Evolutionary conservation across 2,888 invertebrate genomes (phyloP).

Genomic region (Lithosia quadra): DNA sequence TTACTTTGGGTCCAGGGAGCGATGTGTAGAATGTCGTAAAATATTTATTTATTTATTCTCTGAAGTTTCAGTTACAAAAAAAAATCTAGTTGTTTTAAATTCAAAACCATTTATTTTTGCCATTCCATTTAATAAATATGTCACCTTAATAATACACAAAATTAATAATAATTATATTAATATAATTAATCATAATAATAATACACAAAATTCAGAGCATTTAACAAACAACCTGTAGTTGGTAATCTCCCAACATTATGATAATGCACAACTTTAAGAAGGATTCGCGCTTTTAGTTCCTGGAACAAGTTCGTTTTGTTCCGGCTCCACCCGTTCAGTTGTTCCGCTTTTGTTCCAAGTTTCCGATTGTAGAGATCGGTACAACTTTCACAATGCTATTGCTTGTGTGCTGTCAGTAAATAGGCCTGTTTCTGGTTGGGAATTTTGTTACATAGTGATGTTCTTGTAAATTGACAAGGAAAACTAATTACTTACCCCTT

Average conservation of each 20-base stretch:
- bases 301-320: slow-evolving; percentile 53
- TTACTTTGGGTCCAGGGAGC: no score
- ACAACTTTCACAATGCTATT: slow-evolving; percentile 47
- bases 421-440: slow-evolving; percentile 37
- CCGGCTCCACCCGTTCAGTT: slow-evolving; percentile 46
- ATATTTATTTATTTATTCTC: no score
- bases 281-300: slow-evolving; percentile 65
- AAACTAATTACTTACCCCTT: neutral
- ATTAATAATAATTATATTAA: no score
- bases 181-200: no score
- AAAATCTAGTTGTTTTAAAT: neutral
- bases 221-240: slow-evolving; percentile 46
- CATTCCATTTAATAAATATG: no score
- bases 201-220: slow-evolving; percentile 16
- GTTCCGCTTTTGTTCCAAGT: slow-evolving; percentile 63
- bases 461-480: neutral
- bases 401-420: slow-evolving; percentile 46
- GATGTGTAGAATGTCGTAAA: no score
- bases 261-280: slow-evolving; percentile 68
- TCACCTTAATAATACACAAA: no score
- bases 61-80: neutral
- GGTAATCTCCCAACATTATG: slow-evolving; percentile 60
- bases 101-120: no score
- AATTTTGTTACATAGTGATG: slow-evolving; percentile 27
- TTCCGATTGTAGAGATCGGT: slow-evolving; percentile 55